A percentile compares a stretch with the other conserved stretches of the same genome.
Conservation (phyloP, 2,797 vertebrate genomes). For the Propithecus perrieri region DNA sequence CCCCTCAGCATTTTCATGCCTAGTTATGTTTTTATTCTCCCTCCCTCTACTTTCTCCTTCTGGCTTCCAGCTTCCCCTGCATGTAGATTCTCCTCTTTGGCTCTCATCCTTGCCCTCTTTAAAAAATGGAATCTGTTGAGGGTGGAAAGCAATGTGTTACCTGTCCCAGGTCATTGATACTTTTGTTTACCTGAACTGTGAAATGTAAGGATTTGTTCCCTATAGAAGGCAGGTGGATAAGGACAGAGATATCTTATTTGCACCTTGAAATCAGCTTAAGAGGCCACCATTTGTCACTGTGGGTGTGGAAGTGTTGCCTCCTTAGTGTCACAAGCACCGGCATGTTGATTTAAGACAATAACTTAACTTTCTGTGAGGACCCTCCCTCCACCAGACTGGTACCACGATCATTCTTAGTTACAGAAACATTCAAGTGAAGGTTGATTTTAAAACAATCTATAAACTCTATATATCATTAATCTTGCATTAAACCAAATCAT, state of each 20-base stretch:
- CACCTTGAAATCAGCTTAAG: neutral
- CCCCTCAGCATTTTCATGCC: neutral
- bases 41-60: neutral
- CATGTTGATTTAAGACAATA: neutral
- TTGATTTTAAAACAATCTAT: slow-evolving; percentile 19
- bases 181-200: neutral
- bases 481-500: slow-evolving; percentile 49
- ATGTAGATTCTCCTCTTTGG: neutral
- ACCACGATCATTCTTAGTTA: neutral
- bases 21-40: neutral
- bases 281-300: neutral
- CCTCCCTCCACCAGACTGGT: neutral
- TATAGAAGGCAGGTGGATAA: neutral
- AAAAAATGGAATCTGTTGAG: neutral
- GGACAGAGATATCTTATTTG: neutral
- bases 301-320: neutral
- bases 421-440: neutral
- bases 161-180: neutral
- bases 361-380: neutral
- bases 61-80: neutral
- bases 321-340: neutral
- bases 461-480: slow-evolving; percentile 37
- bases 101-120: neutral
- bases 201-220: neutral
- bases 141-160: neutral